phyloP scores from a whole-genome alignment of 2,797 vertebrate species.

The Hozukius guyotensis region DNA sequence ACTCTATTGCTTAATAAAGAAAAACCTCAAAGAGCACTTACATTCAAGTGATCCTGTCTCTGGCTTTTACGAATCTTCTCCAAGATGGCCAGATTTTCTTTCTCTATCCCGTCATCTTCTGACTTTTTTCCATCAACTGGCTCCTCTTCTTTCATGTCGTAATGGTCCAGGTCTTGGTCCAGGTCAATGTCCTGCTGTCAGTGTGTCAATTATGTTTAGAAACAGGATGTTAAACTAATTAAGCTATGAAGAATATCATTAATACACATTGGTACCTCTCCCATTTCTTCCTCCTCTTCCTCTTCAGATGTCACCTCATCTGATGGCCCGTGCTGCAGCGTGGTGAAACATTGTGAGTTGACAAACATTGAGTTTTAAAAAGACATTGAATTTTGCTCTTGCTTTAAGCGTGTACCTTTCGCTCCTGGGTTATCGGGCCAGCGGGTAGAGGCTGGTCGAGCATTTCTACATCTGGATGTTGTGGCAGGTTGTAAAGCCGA shows the following conservation, averaged over 20 bases:
- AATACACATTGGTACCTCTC: slow-evolving; percentile 83
- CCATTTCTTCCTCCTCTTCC: slow-evolving; percentile 96
- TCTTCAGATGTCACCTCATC: slow-evolving; percentile 98
- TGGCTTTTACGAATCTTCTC: slow-evolving; percentile 99
- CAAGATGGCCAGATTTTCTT: slow-evolving; percentile 96
- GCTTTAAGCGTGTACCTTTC: slow-evolving; percentile 64
- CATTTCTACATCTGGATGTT: slow-evolving; percentile 98
- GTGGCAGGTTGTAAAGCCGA: slow-evolving; percentile 96
- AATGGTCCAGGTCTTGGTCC: slow-evolving; percentile 94
- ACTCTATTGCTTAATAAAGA: not conserved
- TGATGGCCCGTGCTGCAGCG: slow-evolving; percentile 74
- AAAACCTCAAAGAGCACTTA: slow-evolving; percentile 80
- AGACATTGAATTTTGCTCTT: not conserved
- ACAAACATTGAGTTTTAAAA: not conserved
- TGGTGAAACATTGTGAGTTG: not conserved
- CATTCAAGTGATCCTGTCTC: slow-evolving; percentile 98
- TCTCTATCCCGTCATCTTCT: slow-evolving; percentile 98
- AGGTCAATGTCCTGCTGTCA: slow-evolving; percentile 89
- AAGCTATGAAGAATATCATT: not conserved
- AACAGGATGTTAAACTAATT: not conserved
- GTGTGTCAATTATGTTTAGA: slow-evolving; percentile 19
- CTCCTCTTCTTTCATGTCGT: slow-evolving; percentile 99
- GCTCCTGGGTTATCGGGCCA: slow-evolving; percentile 87
- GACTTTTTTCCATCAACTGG: slow-evolving; percentile 93
- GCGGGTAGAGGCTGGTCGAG: slow-evolving; percentile 94